Percentiles rank a stretch among this genome's conserved stretches.
phyloP scores from a whole-genome alignment of 2,888 invertebrate genomes.

The Meteorus cinctellus region DNA sequence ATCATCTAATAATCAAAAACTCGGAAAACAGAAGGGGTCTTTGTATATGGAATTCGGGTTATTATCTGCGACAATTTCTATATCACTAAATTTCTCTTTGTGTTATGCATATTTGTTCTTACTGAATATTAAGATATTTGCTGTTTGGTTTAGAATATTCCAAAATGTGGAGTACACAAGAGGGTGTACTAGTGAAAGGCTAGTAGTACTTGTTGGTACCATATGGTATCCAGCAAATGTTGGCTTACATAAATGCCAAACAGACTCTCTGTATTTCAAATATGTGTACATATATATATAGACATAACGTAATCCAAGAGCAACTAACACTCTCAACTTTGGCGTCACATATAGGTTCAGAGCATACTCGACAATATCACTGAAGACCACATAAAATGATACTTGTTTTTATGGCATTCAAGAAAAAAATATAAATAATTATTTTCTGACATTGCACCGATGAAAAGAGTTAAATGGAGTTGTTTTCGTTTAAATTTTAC shows the following conservation, averaged over 20 bases:
- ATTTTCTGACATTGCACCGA: too few species aligned
- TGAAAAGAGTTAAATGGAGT: too few species aligned
- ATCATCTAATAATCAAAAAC: background rate
- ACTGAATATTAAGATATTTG: background rate
- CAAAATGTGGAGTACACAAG: background rate
- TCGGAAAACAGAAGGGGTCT: background rate
- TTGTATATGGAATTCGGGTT: background rate
- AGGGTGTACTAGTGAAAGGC: background rate
- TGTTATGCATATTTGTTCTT: background rate
- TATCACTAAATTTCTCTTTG: background rate
- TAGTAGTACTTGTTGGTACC: slow-evolving; percentile 11
- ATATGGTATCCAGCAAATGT: slow-evolving; percentile 35
- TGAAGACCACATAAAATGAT: background rate
- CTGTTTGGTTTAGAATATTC: background rate
- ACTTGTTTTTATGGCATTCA: background rate
- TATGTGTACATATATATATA: background rate
- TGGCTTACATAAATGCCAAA: slow-evolving; percentile 32
- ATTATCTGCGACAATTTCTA: background rate
- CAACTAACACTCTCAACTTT: slow-evolving; percentile 24
- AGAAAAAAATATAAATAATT: too few species aligned
- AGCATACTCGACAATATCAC: slow-evolving; percentile 5
- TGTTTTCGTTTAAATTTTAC: too few species aligned
- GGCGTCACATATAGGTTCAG: slow-evolving; percentile 11
- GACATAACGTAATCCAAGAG: background rate
- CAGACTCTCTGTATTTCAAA: background rate